A percentile compares a stretch with the other conserved stretches of the same genome.
Conservation (phyloP, 2,888 invertebrate species). For the Phoronis australis region DNA sequence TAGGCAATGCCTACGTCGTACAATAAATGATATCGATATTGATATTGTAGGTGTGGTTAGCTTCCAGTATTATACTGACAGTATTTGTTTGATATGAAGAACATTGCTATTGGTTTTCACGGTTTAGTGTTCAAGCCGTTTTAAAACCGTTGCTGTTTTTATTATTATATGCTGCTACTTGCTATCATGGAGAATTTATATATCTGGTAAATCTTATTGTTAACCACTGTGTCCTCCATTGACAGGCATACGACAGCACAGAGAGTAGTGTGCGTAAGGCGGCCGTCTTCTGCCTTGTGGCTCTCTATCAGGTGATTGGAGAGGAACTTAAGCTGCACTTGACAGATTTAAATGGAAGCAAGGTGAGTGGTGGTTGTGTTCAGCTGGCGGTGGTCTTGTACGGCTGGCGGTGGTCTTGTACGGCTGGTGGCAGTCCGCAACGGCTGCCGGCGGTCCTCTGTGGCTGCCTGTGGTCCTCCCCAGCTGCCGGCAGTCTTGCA, state of each 20-base stretch:
- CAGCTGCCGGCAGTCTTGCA: not conserved
- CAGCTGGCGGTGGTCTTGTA: not conserved
- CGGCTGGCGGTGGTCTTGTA: not conserved
- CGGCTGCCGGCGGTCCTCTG: not conserved
- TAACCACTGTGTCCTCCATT: too few relatives aligned
- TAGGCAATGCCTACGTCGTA: too few relatives aligned
- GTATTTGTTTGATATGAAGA: too few relatives aligned
- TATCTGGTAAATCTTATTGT: too few relatives aligned
- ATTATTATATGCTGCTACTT: too few relatives aligned
- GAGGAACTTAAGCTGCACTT: slow-evolving; percentile 74
- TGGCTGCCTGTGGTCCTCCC: not conserved
- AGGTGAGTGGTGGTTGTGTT: slow-evolving; percentile 56
- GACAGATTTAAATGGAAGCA: slow-evolving; percentile 77
- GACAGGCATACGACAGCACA: slow-evolving; percentile 84
- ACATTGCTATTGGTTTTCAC: too few relatives aligned
- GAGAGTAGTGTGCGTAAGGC: slow-evolving; percentile 93
- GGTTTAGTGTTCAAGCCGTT: too few relatives aligned
- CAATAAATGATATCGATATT: too few relatives aligned
- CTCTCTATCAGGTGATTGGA: slow-evolving; percentile 82
- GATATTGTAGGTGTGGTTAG: too few relatives aligned
- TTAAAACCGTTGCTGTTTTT: too few relatives aligned
- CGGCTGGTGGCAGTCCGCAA: not conserved
- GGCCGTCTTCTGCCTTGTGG: slow-evolving; percentile 95
- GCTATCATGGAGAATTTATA: too few relatives aligned
- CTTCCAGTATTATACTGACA: too few relatives aligned